Evolutionary conservation across 2,888 invertebrate species (phyloP), one percentile per base, ranked within the genome.

Genomic region (Drosophila dives): DNA sequence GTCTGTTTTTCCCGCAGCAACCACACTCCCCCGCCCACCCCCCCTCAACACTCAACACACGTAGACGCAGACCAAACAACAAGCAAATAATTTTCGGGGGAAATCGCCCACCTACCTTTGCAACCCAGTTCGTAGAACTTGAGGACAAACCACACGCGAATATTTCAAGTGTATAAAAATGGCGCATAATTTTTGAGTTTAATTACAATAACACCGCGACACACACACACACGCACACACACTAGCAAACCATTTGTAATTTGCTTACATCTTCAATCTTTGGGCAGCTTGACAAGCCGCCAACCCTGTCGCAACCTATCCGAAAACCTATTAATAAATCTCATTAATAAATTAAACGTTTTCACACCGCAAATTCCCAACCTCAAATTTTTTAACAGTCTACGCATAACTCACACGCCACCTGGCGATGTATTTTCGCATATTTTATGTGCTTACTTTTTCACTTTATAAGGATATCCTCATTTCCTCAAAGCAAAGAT

Each of bases 301-400:
- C 23, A 23, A 45, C 45, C 45, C 23, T 45, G 45, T 23, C 45
- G 61, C 60, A 61, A 77, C 78, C 81, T 70, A 53, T n/a, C 55
- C 36, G 42, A 7, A 55, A 42, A 69, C 71, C 86, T 89, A 86
- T 86, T 81, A 86, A 89, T 86, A 86, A 89, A 86, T 89, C 89
- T 86, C 89, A 89, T 86, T 86, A 86, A 89, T 89, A 89, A 89
- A 89, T 86, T 86, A 81, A 83, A 83, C 80, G 79, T 75, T 89
- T 86, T 77, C 77, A 61, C 81, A 66, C 73, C 75, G 83, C 73
- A 83, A 77, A 73, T 79, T 78, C 56, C 32, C 66, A 45, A 45
- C 36, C 11, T 33, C 29, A 60, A 49, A 55, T 50, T 50, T 40
- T 38, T 12, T 17, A 4, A 23, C 40, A 2, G 17, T 49, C 65